A percentile compares a stretch with the other conserved stretches of the same genome.
These are phyloP conservation scores for Drosophila repletoides DNA, from an alignment of 1,140 invertebrate genomes.

Conservation along the genomic window DNA sequence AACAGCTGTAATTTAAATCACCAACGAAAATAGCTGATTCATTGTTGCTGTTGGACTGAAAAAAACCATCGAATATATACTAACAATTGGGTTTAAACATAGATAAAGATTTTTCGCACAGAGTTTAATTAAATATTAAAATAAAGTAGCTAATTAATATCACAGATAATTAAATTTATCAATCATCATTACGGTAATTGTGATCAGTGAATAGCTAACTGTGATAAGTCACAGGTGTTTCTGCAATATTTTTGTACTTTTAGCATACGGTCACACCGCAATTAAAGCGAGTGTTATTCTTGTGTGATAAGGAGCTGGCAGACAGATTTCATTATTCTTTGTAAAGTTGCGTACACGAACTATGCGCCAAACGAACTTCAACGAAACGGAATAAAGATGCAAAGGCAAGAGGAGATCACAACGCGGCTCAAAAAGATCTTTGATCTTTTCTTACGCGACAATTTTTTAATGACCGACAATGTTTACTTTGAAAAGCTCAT, in stretches of 20 bases:
- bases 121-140: too few relatives aligned
- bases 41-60: too few relatives aligned
- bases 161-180: not conserved
- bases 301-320: slow-evolving; percentile 68
- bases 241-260: not conserved
- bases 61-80: too few relatives aligned
- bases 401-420: slow-evolving; percentile 72
- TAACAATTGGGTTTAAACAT: too few relatives aligned
- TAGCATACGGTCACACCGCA: slow-evolving; percentile 33
- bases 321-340: slow-evolving; percentile 56
- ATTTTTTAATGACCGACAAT: slow-evolving; percentile 83
- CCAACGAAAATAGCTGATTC: too few relatives aligned
- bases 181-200: not conserved
- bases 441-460: slow-evolving; percentile 81
- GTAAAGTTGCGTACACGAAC: slow-evolving; percentile 50
- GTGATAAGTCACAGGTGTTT: not conserved
- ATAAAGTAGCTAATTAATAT: too few relatives aligned
- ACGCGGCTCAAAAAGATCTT: slow-evolving; percentile 74
- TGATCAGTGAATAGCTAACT: slow-evolving; percentile 1
- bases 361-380: slow-evolving; percentile 33
- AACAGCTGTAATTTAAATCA: too few relatives aligned
- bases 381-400: slow-evolving; percentile 36
- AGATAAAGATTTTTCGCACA: too few relatives aligned
- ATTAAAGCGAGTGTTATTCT: slow-evolving; percentile 51
- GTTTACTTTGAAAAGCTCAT: slow-evolving; percentile 83